phyloP scores from a whole-genome alignment of 2,113 vertebrate species.

The Istiophorus platypterus region DNA sequence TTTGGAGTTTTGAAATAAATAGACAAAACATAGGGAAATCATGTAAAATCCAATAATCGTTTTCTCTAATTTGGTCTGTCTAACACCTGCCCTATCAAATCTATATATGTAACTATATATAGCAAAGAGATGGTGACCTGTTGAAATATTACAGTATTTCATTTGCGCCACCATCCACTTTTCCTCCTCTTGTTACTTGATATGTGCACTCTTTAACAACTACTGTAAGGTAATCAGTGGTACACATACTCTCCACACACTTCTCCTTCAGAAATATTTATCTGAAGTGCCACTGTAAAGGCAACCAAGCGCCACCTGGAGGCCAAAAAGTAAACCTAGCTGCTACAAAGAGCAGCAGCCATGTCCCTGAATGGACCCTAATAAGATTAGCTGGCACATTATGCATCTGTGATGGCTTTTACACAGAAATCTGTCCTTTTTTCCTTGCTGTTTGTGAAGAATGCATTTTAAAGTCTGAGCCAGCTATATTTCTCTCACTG shows the following conservation, averaged over 20 bases:
- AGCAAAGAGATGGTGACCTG: constrained; percentile 65
- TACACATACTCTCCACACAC: constrained; percentile 32
- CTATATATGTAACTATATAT: constrained; percentile 79
- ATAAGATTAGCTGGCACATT: constrained; percentile 71
- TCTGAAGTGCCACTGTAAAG: constrained; percentile 18
- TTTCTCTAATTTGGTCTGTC: constrained; percentile 61
- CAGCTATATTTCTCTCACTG: constrained; percentile 24
- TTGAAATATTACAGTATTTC: constrained; percentile 74
- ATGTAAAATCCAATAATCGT: constrained; percentile 10
- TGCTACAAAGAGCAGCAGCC: constrained; percentile 15
- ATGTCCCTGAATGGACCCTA: constrained; percentile 56
- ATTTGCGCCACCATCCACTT: constrained; percentile 57
- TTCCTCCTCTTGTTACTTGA: constrained; percentile 58
- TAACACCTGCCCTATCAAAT: constrained; percentile 53
- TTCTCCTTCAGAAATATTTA: constrained; percentile 5
- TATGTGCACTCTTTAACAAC: constrained; percentile 48
- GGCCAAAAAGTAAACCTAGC: constrained; percentile 37
- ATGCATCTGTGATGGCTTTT: constrained; percentile 66
- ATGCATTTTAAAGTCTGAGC: constrained; percentile 38
- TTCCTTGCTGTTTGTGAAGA: constrained; percentile 49
- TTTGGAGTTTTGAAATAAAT: constrained; percentile 4
- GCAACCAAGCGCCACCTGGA: constrained; percentile 67
- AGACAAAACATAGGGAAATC: neutral
- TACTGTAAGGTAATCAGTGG: constrained; percentile 42
- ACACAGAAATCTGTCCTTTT: constrained; percentile 49